These are phyloP conservation scores for Drosophila paramelanica DNA, from an alignment of 2,888 invertebrate species.

Conservation along the genomic window DNA sequence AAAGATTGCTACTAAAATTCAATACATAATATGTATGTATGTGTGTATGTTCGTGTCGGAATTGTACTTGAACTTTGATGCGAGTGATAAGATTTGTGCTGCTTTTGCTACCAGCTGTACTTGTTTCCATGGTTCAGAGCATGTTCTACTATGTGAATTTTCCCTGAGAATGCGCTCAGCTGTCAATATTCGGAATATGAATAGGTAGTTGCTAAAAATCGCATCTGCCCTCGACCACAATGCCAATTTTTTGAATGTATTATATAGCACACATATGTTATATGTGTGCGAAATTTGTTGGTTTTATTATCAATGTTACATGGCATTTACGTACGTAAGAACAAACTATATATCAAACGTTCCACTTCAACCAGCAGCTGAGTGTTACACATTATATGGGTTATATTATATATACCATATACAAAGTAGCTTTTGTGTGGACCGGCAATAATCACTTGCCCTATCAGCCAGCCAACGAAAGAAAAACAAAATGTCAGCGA, in stretches of 20 bases:
- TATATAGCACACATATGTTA: slow-evolving; percentile 15
- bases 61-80: slow-evolving; percentile 42
- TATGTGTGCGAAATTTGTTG: slow-evolving; percentile 2
- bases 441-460: slow-evolving; percentile 39
- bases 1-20: slow-evolving; percentile 15
- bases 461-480: slow-evolving; percentile 34
- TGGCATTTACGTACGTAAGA: slow-evolving; percentile 7
- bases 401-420: neutral
- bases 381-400: slow-evolving; percentile 7
- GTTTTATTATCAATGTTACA: slow-evolving; percentile 26
- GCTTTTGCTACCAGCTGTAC: slow-evolving; percentile 51
- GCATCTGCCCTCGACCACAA: slow-evolving; percentile 5
- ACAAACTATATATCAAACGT: slow-evolving; percentile 1
- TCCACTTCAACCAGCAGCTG: slow-evolving; percentile 19
- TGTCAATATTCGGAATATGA: neutral
- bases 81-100: slow-evolving; percentile 38
- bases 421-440: too few relatives aligned
- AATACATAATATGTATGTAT: slow-evolving; percentile 23
- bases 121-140: neutral
- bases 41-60: neutral
- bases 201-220: slow-evolving; percentile 18
- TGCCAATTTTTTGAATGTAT: neutral
- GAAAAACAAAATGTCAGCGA: slow-evolving; percentile 17
- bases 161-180: slow-evolving; percentile 1
- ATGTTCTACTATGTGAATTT: slow-evolving; percentile 1